phyloP scores from a whole-genome alignment of 2,888 invertebrate genomes.

The Tenthredo notha region DNA sequence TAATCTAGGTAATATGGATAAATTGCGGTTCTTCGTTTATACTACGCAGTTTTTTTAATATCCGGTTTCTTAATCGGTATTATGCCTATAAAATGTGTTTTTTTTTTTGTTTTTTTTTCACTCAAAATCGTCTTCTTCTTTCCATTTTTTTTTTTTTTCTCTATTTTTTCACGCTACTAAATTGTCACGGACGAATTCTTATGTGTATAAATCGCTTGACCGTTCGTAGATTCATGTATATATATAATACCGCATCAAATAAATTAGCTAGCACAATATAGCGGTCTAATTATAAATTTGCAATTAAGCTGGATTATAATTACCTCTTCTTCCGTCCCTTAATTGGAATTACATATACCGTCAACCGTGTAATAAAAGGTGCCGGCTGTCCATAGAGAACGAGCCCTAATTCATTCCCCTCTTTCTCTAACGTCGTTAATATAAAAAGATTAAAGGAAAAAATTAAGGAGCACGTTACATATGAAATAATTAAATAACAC shows the following conservation, averaged over 20 bases:
- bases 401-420: not conserved
- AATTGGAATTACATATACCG: conserved; percentile 20
- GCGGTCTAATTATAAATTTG: conserved; percentile 45
- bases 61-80: not conserved
- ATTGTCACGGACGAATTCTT: conserved; percentile 31
- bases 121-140: not conserved
- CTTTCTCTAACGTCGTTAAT: not conserved
- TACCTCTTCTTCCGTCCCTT: conserved; percentile 40
- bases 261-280: conserved; percentile 26
- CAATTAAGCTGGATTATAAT: conserved; percentile 37
- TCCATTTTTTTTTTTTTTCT: not conserved
- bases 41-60: not conserved
- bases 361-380: conserved; percentile 27
- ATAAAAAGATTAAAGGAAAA: not conserved
- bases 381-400: not conserved
- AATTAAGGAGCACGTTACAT: conserved; percentile 3
- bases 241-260: not conserved
- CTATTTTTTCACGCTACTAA: not conserved
- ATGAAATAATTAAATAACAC: not conserved
- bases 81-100: not conserved
- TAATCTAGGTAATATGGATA: not conserved
- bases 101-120: not conserved
- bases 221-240: not conserved
- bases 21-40: not conserved
- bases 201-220: not conserved